These are phyloP conservation scores for Aphelocoma californica DNA, from an alignment of 2,797 vertebrate genomes.

Conservation along the genomic window DNA sequence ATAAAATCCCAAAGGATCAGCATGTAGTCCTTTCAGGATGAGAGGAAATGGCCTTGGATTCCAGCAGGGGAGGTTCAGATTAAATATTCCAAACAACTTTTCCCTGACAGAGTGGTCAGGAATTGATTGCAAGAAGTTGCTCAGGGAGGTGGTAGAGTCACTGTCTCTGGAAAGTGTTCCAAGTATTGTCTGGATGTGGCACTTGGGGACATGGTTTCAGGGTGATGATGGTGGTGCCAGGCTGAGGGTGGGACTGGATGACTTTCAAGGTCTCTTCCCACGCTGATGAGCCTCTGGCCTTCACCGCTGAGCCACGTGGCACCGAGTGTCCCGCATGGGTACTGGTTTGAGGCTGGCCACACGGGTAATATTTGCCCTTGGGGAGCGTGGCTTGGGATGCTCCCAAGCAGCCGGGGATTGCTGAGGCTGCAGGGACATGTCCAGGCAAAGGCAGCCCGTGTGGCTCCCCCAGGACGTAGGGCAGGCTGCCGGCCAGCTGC, in stretches of 20 bases:
- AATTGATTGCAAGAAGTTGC: too few species aligned
- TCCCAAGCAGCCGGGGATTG: neutral
- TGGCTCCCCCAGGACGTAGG: neutral
- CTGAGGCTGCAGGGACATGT: neutral
- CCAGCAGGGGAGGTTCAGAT: neutral
- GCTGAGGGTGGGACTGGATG: neutral
- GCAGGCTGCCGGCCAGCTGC: too few species aligned
- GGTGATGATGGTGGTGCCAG: too few species aligned
- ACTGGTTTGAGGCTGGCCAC: neutral
- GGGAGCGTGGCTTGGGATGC: neutral
- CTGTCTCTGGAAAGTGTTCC: neutral
- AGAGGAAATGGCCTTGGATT: neutral
- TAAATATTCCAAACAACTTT: neutral
- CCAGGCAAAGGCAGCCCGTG: neutral
- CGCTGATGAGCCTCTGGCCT: neutral
- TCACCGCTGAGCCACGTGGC: neutral
- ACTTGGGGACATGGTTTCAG: neutral
- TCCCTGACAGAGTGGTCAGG: neutral
- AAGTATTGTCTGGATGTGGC: neutral
- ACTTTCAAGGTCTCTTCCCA: neutral
- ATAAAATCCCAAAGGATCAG: neutral
- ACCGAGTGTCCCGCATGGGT: neutral
- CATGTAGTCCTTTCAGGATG: neutral
- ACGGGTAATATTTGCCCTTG: neutral
- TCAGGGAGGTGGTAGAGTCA: too few species aligned